Evolutionary conservation across 2,797 vertebrate species (phyloP).

Genomic region (Buphagus erythrorhynchus): DNA sequence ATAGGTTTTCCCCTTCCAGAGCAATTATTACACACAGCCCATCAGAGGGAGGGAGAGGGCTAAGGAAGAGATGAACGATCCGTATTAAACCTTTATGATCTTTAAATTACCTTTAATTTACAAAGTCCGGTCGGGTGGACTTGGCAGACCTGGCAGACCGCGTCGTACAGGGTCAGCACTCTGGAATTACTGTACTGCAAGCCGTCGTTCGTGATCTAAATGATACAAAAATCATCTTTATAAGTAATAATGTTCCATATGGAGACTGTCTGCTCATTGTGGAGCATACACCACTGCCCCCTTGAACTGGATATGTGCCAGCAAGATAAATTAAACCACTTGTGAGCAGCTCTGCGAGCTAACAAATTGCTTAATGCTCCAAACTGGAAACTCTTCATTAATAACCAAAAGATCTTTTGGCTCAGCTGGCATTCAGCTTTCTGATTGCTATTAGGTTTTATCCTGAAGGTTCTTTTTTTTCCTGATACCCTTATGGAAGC

Average conservation of each 20-base stretch:
- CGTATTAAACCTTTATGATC: slow-evolving; percentile 45
- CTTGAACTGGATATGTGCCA: slow-evolving; percentile 36
- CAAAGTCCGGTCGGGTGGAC: slow-evolving; percentile 77
- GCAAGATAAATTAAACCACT: slow-evolving; percentile 53
- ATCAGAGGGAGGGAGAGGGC: slow-evolving; percentile 24
- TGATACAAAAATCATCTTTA: slow-evolving; percentile 29
- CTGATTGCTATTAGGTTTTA: neutral
- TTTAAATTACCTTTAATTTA: slow-evolving; percentile 88
- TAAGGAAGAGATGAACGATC: slow-evolving; percentile 47
- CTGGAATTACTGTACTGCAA: slow-evolving; percentile 80
- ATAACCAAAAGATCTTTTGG: slow-evolving; percentile 48
- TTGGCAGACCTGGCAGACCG: slow-evolving; percentile 83
- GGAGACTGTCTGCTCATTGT: slow-evolving; percentile 52
- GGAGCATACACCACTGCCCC: slow-evolving; percentile 6
- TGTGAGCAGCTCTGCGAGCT: slow-evolving; percentile 28
- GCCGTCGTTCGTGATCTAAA: slow-evolving; percentile 84
- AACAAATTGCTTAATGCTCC: slow-evolving; percentile 54
- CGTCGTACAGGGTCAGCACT: slow-evolving; percentile 81
- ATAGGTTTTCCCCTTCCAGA: slow-evolving; percentile 32
- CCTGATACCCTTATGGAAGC: neutral
- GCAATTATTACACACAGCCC: neutral
- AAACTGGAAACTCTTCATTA: slow-evolving; percentile 60
- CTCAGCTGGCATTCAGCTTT: neutral
- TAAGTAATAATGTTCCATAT: slow-evolving; percentile 42
- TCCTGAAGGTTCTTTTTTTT: neutral